These are phyloP conservation scores for Drosophila nigricruria DNA, from an alignment of 2,888 invertebrate genomes.

Conservation along the genomic window DNA sequence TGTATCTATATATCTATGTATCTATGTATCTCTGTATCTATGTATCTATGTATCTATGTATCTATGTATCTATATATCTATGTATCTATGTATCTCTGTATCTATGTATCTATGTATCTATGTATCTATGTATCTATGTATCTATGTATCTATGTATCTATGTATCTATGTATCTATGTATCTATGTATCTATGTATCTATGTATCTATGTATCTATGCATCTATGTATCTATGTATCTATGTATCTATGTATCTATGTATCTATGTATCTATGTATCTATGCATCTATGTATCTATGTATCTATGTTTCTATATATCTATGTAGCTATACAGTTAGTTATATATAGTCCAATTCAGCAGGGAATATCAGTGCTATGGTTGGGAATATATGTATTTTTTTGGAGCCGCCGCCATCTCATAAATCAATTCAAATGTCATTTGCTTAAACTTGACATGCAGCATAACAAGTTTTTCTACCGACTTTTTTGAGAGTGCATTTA, in stretches of 20 bases:
- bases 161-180: not conserved
- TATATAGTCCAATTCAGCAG: not conserved
- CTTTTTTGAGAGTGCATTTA: constrained; percentile 47
- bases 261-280: not conserved
- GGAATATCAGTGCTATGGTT: constrained; percentile 8
- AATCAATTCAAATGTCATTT: constrained; percentile 69
- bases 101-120: constrained; percentile 2
- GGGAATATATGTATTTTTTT: constrained; percentile 4
- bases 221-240: not conserved
- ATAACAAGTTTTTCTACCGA: constrained; percentile 52
- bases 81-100: not conserved
- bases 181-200: not conserved
- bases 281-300: not conserved
- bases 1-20: constrained; percentile 1
- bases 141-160: constrained; percentile 2
- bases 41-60: not conserved
- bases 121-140: constrained; percentile 3
- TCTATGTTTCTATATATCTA: no score
- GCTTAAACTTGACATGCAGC: constrained; percentile 69
- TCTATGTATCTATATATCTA: not conserved
- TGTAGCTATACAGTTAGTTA: not conserved
- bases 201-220: constrained; percentile 1
- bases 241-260: not conserved
- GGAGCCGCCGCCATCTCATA: constrained; percentile 54
- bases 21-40: not conserved